A percentile compares a stretch with the other conserved stretches of the same genome.
These are phyloP conservation scores for Ardeotis arabs DNA, from an alignment of 2,113 vertebrate species.

Conservation along the genomic window DNA sequence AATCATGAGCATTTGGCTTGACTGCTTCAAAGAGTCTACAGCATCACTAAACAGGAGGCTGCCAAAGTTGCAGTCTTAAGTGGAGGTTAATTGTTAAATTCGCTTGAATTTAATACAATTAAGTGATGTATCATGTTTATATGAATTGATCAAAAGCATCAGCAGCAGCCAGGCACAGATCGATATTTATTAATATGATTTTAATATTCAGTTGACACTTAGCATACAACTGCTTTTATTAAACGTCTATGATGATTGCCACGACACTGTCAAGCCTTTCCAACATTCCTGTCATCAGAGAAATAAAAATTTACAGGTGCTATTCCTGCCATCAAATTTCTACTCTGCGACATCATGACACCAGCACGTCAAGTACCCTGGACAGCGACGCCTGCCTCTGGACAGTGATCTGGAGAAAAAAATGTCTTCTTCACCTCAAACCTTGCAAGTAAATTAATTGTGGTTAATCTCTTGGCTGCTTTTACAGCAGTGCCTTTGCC, in stretches of 20 bases:
- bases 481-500: neutral
- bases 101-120: constrained; percentile 10
- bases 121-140: neutral
- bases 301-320: neutral
- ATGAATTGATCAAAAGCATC: constrained; percentile 4
- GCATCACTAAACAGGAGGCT: neutral
- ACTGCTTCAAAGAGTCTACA: neutral
- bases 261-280: neutral
- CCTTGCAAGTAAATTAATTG: neutral
- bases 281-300: neutral
- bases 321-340: neutral
- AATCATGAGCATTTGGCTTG: neutral
- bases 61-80: neutral
- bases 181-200: constrained; percentile 14
- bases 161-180: neutral
- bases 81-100: constrained; percentile 42
- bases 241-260: neutral
- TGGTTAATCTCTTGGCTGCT: neutral
- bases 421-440: neutral
- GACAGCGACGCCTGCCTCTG: neutral
- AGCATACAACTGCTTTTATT: neutral
- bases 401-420: neutral
- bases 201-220: constrained; percentile 7
- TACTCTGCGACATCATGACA: neutral
- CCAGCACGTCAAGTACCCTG: neutral